These are phyloP conservation scores for Rhinogobius similis DNA, from an alignment of 2,113 vertebrate genomes.

Conservation along the genomic window DNA sequence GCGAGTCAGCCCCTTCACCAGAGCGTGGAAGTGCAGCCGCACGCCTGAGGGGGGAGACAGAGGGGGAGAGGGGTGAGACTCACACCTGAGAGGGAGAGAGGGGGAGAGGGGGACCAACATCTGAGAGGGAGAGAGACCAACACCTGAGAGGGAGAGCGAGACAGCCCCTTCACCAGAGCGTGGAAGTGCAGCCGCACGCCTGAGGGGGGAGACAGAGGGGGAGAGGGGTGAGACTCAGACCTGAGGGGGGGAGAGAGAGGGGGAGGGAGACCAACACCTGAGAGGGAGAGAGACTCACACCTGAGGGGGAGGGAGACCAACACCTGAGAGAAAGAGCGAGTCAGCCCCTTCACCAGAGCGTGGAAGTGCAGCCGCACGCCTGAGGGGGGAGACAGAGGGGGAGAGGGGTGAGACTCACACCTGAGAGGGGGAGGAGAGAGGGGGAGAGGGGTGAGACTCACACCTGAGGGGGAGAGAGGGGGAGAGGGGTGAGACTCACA, in stretches of 20 bases:
- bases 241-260: too few relatives aligned
- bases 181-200: not conserved
- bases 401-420: too few relatives aligned
- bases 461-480: not conserved
- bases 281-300: too few relatives aligned
- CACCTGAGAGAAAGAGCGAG: conserved; percentile 27
- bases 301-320: not conserved
- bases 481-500: not conserved
- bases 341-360: conserved; percentile 90
- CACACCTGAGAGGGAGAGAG: too few relatives aligned
- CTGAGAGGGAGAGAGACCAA: accelerated
- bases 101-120: too few relatives aligned
- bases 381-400: conserved; percentile 56
- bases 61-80: too few relatives aligned
- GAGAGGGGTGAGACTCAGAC: not conserved
- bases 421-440: too few relatives aligned
- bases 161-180: conserved; percentile 87
- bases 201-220: too few relatives aligned
- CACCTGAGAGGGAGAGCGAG: conserved; percentile 35
- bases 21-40: conserved; percentile 88
- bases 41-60: conserved; percentile 78
- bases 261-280: too few relatives aligned
- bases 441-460: accelerated
- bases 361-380: conserved; percentile 93
- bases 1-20: conserved; percentile 89